A percentile compares a stretch with the other conserved stretches of the same genome.
phyloP scores from a whole-genome alignment of 1,140 invertebrate genomes.

The Globodera rostochiensis region DNA sequence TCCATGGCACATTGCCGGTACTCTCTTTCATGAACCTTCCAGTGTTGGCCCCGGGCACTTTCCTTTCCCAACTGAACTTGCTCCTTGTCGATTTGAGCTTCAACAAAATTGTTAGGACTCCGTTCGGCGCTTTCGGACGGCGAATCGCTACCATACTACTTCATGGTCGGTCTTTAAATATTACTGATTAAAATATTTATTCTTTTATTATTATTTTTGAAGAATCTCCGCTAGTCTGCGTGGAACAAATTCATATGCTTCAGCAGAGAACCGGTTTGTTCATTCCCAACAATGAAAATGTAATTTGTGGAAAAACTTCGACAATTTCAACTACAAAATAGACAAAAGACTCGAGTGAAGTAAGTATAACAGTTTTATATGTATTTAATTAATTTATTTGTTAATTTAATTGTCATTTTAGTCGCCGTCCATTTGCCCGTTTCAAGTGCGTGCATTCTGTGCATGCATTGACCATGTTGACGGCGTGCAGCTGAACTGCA shows the following conservation, averaged over 20 bases:
- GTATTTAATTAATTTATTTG: too few species aligned
- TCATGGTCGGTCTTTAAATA: slow-evolving; percentile 45
- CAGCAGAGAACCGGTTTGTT: slow-evolving; percentile 61
- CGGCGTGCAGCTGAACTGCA: slow-evolving; percentile 47
- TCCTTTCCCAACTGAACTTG: slow-evolving; percentile 58
- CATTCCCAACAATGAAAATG: slow-evolving; percentile 55
- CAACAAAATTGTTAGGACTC: slow-evolving; percentile 58
- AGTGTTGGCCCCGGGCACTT: slow-evolving; percentile 54
- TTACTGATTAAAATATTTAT: neutral
- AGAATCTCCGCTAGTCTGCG: slow-evolving; percentile 62
- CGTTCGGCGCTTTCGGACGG: slow-evolving; percentile 62
- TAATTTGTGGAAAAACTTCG: slow-evolving; percentile 47
- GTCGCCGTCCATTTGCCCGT: slow-evolving; percentile 23
- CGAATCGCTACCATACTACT: slow-evolving; percentile 62
- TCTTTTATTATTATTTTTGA: slow-evolving; percentile 32
- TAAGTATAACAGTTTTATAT: too few species aligned
- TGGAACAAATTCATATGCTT: slow-evolving; percentile 62
- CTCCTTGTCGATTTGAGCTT: slow-evolving; percentile 57
- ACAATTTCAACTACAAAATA: neutral
- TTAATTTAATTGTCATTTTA: too few species aligned
- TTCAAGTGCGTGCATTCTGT: slow-evolving; percentile 37
- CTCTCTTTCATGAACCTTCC: too few species aligned
- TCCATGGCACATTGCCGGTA: too few species aligned
- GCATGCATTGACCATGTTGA: slow-evolving; percentile 45
- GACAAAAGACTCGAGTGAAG: neutral